Conservation (phyloP, 2,888 invertebrate species). For the Cantharis rustica region DNA sequence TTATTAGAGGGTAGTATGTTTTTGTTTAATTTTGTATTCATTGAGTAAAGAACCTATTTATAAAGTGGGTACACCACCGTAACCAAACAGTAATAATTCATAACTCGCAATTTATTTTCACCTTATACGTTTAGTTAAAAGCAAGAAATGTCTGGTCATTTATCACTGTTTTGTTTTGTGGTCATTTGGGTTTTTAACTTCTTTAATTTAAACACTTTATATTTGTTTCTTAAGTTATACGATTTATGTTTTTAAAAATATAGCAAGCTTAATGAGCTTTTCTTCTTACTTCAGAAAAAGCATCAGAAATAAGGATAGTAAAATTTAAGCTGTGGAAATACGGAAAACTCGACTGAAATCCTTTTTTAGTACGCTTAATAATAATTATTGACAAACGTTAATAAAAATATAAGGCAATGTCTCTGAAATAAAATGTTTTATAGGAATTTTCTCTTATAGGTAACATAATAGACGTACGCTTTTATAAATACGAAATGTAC, state of each 20-base stretch:
- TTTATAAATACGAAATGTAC: neutral
- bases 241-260: neutral
- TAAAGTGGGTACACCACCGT: constrained; percentile 32
- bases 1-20: neutral
- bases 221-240: neutral
- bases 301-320: neutral
- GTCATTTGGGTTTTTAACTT: constrained; percentile 16
- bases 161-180: constrained; percentile 21
- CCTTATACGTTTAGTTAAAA: constrained; percentile 15
- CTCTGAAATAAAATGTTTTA: neutral
- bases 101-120: constrained; percentile 17
- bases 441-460: neutral
- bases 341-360: neutral
- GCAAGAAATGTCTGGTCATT: constrained; percentile 19
- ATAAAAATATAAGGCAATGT: neutral
- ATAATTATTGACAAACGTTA: neutral
- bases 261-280: neutral
- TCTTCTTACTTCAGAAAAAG: neutral
- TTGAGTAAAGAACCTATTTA: constrained; percentile 26
- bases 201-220: constrained; percentile 14
- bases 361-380: neutral
- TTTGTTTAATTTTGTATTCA: neutral
- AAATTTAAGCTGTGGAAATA: neutral
- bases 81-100: constrained; percentile 23
- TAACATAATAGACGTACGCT: neutral